Base-by-base conservation (phyloP, 2,888 invertebrate genomes). In the Tanytarsus gracilentus region DNA sequence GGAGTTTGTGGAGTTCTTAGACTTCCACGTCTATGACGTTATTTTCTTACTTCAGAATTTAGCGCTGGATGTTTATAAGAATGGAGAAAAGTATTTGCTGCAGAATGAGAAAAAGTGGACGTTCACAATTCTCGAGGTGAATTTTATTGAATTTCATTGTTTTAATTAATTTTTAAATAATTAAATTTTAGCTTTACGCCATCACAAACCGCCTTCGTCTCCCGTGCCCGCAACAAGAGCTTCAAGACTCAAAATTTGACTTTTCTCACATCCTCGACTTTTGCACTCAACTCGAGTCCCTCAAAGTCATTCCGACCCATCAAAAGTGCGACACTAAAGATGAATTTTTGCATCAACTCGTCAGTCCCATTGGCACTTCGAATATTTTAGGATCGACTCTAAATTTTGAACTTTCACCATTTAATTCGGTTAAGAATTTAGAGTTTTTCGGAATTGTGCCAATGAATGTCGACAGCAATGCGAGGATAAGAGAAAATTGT, bases 251-350 rank as follows among this genome's bases (percentile, higher is more conserved):
- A 65, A 82, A 84, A 71, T 88, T 84, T 67, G 94, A 96, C 74
- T 87, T 96, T 66, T 91, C 93, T 64, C 92, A 95, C 68, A 84
- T 95, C 1, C 72, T 96, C 59, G 96, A 96, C 72, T 89, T 92
- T 68, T 88, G 86, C 70, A 84, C 84, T 0, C 85, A 89, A 68
- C 74, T 95, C 25, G 80, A 80, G 18, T 77, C 79, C 21, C 72
- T 92, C 6, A 30, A 78, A 64, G 80, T 93, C 5, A 77, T 77
- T 7, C 60, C 60, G 4, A 16, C 44, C 4, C 11, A 25, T 14
- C 25, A 2, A 1, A 14, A 14, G 1, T 36, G 49, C 14, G 23
- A 25, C 4, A 50, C 39, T 8, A 60, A 49, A 39, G 51, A 50
- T 4, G 51, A 60, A 14, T 33, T 23, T 8, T 25, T 60, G 9